phyloP scores from a whole-genome alignment of 2,888 invertebrate species.

The Plagodis pulveraria region DNA sequence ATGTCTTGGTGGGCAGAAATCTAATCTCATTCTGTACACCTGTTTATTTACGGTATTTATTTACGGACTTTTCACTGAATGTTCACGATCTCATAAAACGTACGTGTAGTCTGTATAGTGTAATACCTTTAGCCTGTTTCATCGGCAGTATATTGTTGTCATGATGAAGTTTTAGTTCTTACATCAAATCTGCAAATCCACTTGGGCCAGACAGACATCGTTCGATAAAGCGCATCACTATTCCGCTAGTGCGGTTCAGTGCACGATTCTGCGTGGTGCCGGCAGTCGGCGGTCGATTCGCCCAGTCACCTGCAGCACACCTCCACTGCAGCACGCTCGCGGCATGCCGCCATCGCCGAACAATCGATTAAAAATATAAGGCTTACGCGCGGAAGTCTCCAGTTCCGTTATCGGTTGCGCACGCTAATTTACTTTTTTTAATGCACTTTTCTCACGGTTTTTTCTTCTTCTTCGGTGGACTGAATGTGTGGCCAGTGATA shows the following conservation, averaged over 20 bases:
- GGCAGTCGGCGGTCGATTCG: slow-evolving; percentile 36
- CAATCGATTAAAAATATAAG: slow-evolving; percentile 23
- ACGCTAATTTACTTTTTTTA: slow-evolving; percentile 13
- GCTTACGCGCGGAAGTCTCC: slow-evolving; percentile 38
- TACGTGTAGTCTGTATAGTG: too few relatives aligned
- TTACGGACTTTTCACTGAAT: too few relatives aligned
- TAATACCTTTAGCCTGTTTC: too few relatives aligned
- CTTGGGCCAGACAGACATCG: slow-evolving; percentile 39
- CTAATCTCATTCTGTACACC: too few relatives aligned
- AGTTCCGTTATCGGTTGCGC: slow-evolving; percentile 18
- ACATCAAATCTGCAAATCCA: too few relatives aligned
- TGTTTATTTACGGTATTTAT: too few relatives aligned
- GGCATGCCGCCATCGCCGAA: slow-evolving; percentile 44
- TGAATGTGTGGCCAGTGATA: slow-evolving; percentile 42
- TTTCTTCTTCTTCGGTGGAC: slow-evolving; percentile 31
- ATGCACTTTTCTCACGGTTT: slow-evolving; percentile 5
- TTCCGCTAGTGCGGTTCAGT: slow-evolving; percentile 46
- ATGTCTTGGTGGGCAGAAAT: too few relatives aligned
- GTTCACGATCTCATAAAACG: too few relatives aligned
- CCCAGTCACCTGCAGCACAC: slow-evolving; percentile 74
- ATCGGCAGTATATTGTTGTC: too few relatives aligned
- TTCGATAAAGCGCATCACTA: slow-evolving; percentile 55
- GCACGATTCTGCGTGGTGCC: slow-evolving; percentile 40
- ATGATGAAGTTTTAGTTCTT: too few relatives aligned
- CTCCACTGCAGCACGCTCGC: slow-evolving; percentile 60